phyloP scores from a whole-genome alignment of 2,888 invertebrate genomes.

The Noctua janthina region DNA sequence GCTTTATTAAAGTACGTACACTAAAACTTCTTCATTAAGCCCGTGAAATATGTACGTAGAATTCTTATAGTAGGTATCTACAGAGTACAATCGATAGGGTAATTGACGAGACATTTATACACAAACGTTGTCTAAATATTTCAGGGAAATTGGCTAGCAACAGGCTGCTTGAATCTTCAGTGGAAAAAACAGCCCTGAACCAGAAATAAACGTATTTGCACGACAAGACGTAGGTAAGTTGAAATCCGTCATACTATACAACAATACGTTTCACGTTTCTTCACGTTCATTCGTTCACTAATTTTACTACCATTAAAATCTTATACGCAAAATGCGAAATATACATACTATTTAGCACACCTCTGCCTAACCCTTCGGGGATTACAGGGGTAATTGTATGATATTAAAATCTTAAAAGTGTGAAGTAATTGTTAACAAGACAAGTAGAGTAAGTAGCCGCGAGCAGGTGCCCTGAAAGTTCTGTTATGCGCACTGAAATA shows the following conservation, averaged over 20 bases:
- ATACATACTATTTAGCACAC: not conserved
- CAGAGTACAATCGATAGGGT: not conserved
- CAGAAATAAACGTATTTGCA: not conserved
- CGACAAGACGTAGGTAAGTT: not conserved
- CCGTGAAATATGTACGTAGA: conserved; percentile 1
- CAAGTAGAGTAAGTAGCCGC: not conserved
- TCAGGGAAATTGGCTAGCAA: not conserved
- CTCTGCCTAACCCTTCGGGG: not conserved
- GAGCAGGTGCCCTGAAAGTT: conserved; percentile 27
- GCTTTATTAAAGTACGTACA: conserved; percentile 37
- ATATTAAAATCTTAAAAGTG: not conserved
- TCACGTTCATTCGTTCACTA: not conserved
- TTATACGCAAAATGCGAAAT: not conserved
- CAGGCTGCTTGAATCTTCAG: not conserved
- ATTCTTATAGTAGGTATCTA: not conserved
- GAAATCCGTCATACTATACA: no score
- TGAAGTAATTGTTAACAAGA: not conserved
- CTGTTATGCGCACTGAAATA: conserved; percentile 37
- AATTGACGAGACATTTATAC: not conserved
- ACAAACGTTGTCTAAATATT: not conserved
- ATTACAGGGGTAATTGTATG: not conserved
- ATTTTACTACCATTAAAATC: not conserved
- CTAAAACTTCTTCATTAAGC: conserved; percentile 21
- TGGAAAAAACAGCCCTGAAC: not conserved
- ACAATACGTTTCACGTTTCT: no score